These are phyloP conservation scores for Lutjanus erythropterus DNA, from an alignment of 2,113 vertebrate genomes.

Conservation along the genomic window DNA sequence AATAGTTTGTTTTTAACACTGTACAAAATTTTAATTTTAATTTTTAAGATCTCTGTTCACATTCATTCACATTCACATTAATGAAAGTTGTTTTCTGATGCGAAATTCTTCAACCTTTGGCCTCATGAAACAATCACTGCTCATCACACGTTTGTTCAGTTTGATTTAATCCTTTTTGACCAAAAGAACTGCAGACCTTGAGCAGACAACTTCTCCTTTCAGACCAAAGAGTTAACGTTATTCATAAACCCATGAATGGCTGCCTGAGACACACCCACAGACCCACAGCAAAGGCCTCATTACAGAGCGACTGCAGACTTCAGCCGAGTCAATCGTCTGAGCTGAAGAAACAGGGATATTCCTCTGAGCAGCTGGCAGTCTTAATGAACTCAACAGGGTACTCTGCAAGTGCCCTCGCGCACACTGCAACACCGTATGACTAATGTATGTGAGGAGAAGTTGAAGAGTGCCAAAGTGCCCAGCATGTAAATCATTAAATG, in stretches of 20 bases:
- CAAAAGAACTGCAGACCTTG: neutral
- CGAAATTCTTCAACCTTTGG: neutral
- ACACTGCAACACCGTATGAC: conserved; percentile 64
- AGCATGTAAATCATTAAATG: conserved; percentile 66
- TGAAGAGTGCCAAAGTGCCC: conserved; percentile 54
- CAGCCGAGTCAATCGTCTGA: conserved; percentile 47
- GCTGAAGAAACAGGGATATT: conserved; percentile 57
- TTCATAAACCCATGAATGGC: conserved; percentile 44
- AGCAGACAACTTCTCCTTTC: conserved; percentile 17
- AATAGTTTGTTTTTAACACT: too few species aligned
- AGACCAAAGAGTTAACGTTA: conserved; percentile 34
- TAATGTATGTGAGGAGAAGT: conserved; percentile 65
- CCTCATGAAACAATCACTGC: neutral
- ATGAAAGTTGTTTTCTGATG: neutral
- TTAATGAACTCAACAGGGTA: conserved; percentile 74
- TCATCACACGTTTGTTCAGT: neutral
- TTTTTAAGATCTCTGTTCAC: neutral
- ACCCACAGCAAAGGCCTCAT: conserved; percentile 58
- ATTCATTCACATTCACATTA: neutral
- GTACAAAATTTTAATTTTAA: too few species aligned
- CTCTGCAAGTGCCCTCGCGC: conserved; percentile 57
- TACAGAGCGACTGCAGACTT: conserved; percentile 46
- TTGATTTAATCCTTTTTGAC: conserved; percentile 9
- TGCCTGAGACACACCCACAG: conserved; percentile 36
- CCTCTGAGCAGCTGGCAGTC: conserved; percentile 60